Conservation (phyloP, 2,113 vertebrate genomes). For the Mus musculus region DNA sequence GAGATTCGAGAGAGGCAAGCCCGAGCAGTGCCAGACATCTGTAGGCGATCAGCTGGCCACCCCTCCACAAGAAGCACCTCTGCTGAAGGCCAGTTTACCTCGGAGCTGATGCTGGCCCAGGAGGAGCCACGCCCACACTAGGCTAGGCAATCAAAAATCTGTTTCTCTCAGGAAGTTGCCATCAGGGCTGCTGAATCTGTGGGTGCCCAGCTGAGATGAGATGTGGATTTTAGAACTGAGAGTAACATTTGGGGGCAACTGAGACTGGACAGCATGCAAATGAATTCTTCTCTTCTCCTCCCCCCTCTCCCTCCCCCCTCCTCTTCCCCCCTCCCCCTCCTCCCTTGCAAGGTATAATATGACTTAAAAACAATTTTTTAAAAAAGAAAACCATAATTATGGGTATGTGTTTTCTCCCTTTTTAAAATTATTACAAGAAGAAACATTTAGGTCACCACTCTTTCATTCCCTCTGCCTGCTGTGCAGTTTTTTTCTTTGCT, state of each 20-base stretch:
- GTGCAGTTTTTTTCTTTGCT: not conserved
- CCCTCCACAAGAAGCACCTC: not conserved
- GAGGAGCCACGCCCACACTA: not conserved
- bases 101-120: not conserved
- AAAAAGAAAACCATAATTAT: not conserved
- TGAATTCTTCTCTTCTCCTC: not conserved
- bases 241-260: not conserved
- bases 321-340: too few relatives aligned
- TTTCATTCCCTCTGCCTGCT: not conserved
- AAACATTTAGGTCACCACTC: slow-evolving; percentile 61
- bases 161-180: not conserved
- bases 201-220: not conserved
- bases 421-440: not conserved
- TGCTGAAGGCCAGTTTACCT: not conserved
- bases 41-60: accelerated
- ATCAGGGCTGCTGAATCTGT: not conserved
- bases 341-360: slow-evolving; percentile 13
- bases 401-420: not conserved
- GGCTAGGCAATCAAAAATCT: not conserved
- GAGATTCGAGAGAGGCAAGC: not conserved
- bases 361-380: slow-evolving; percentile 2
- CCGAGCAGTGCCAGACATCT: accelerated
- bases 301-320: accelerated
- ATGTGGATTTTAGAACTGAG: not conserved
- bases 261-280: not conserved